These are phyloP conservation scores for Pogonomyrmex californicus DNA, from an alignment of 1,140 invertebrate genomes.

Conservation along the genomic window DNA sequence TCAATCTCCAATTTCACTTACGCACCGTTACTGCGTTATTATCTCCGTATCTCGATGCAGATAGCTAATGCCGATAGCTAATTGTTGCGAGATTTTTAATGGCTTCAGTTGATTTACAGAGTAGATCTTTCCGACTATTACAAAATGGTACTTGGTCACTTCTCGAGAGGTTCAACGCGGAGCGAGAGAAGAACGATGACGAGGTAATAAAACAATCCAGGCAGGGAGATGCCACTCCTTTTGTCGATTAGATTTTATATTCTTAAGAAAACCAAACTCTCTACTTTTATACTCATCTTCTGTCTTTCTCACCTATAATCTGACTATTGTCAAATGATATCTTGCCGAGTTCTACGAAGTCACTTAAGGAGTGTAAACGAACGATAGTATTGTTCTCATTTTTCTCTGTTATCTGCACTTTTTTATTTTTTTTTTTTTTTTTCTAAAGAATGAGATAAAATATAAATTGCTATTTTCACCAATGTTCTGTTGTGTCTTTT, in stretches of 20 bases:
- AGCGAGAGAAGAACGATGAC: constrained; percentile 31
- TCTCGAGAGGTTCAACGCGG: neutral
- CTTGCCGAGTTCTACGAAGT: constrained; percentile 60
- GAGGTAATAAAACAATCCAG: constrained; percentile 45
- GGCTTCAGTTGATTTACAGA: neutral
- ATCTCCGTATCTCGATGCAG: neutral
- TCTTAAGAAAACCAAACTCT: constrained; percentile 46
- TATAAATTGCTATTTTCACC: constrained; percentile 19
- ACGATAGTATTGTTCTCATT: constrained; percentile 46
- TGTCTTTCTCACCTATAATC: constrained; percentile 68
- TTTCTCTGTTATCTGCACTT: neutral
- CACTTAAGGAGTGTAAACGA: constrained; percentile 55
- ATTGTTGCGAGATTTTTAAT: constrained; percentile 47
- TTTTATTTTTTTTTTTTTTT: constrained; percentile 10
- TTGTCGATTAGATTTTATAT: constrained; percentile 63
- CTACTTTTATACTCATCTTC: constrained; percentile 49
- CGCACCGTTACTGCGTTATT: constrained; percentile 2
- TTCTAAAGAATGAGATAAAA: neutral
- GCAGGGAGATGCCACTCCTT: constrained; percentile 32
- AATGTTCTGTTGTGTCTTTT: neutral
- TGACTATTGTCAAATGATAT: constrained; percentile 66
- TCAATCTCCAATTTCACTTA: constrained; percentile 26
- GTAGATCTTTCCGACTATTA: constrained; percentile 21
- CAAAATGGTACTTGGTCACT: constrained; percentile 25
- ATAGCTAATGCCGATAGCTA: neutral